Percentiles rank a stretch among this genome's conserved stretches.
phyloP scores from a whole-genome alignment of 1,140 invertebrate genomes.

The Lucilia sericata region DNA sequence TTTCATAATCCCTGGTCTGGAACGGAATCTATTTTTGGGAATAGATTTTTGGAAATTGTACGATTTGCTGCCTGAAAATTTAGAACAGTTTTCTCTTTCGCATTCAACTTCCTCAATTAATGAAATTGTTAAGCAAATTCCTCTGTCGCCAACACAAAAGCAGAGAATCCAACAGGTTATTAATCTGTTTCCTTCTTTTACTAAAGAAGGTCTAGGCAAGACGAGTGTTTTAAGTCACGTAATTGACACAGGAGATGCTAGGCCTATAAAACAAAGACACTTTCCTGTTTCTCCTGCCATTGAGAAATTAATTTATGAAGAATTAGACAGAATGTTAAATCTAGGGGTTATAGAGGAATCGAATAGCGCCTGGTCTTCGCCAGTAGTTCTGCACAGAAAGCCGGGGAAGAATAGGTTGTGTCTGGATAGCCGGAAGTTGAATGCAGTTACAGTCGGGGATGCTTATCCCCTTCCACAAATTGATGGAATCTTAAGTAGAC shows the following conservation, averaged over 20 bases:
- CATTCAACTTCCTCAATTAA: not conserved
- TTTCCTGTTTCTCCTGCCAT: not conserved
- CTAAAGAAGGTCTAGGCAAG: too few relatives aligned
- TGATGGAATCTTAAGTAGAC: constrained; percentile 50
- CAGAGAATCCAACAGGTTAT: too few relatives aligned
- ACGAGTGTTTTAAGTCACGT: too few relatives aligned
- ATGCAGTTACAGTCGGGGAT: not conserved
- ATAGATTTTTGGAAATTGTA: constrained; percentile 26
- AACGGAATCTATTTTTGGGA: not conserved
- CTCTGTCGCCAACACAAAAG: too few relatives aligned
- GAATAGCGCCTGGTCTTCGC: not conserved
- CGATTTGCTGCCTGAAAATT: not conserved
- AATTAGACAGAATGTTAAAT: not conserved
- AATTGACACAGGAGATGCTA: too few relatives aligned
- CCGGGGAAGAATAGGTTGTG: not conserved
- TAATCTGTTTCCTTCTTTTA: too few relatives aligned
- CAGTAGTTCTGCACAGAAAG: not conserved
- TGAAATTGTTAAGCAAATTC: not conserved
- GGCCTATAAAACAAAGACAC: not conserved
- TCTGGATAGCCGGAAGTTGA: not conserved
- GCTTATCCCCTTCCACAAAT: constrained; percentile 51
- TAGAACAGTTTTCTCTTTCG: not conserved
- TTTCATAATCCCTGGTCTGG: too few relatives aligned
- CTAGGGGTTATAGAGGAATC: not conserved
- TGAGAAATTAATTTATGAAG: not conserved